Conservation (phyloP, 2,113 vertebrate species). For the Herpetotheres cachinnans region DNA sequence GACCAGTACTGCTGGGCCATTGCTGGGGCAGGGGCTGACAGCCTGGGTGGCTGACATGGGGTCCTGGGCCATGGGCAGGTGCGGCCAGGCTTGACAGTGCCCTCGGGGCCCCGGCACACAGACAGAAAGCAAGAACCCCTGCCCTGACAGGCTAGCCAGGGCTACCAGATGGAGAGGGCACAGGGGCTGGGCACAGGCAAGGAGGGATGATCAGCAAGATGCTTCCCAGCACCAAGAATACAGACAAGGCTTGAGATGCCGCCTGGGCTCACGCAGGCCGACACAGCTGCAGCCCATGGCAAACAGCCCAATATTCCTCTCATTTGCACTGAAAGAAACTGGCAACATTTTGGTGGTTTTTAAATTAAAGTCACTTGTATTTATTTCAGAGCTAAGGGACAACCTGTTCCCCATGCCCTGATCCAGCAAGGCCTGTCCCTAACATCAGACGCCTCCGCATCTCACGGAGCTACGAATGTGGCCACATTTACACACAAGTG, state of each 20-base stretch:
- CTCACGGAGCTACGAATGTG: fast-evolving
- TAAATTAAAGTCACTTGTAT: not conserved
- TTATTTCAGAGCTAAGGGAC: not conserved
- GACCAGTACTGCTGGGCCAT: not conserved
- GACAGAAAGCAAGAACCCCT: not conserved
- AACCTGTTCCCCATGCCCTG: not conserved
- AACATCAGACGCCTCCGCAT: fast-evolving
- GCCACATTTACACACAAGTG: fast-evolving
- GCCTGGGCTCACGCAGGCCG: fast-evolving
- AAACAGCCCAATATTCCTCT: fast-evolving
- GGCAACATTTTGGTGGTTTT: no score
- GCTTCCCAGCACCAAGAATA: fast-evolving
- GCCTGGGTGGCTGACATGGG: fast-evolving
- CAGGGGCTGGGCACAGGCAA: not conserved
- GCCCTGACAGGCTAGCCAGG: not conserved
- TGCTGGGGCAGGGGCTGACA: fast-evolving
- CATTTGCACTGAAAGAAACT: fast-evolving
- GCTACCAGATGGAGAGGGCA: fast-evolving
- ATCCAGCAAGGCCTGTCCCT: not conserved
- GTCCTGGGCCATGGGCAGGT: not conserved
- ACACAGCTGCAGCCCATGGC: fast-evolving
- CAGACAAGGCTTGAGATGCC: fast-evolving
- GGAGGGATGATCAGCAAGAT: fast-evolving
- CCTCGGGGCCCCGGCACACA: fast-evolving
- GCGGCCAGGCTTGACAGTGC: not conserved